phyloP scores from a whole-genome alignment of 2,797 vertebrate genomes.

The Agapornis canus region DNA sequence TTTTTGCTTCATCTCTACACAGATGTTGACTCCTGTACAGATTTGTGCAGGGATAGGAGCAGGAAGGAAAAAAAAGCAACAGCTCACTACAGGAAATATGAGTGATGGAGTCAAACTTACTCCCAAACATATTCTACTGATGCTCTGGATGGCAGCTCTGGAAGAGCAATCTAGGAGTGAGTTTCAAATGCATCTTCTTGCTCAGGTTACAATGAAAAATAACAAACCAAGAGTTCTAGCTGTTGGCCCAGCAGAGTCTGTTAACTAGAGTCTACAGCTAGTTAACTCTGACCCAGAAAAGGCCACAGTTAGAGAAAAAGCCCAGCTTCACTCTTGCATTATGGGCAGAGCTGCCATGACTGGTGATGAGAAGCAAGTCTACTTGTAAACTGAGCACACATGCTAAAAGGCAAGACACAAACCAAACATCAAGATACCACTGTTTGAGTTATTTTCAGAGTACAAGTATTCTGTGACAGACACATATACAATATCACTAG shows the following conservation, averaged over 20 bases:
- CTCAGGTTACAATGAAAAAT: not conserved
- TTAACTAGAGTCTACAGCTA: not conserved
- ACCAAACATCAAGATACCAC: not conserved
- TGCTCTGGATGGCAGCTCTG: slow-evolving; percentile 27
- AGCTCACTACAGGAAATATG: slow-evolving; percentile 50
- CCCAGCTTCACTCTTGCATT: not conserved
- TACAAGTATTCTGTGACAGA: not conserved
- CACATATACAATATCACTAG: not conserved
- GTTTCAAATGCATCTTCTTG: slow-evolving; percentile 5
- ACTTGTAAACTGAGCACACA: not conserved
- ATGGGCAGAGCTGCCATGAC: not conserved
- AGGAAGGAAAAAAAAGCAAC: slow-evolving; percentile 32
- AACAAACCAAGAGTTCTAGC: not conserved
- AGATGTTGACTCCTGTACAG: slow-evolving; percentile 13
- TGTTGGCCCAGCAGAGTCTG: slow-evolving; percentile 8
- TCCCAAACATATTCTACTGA: slow-evolving; percentile 30
- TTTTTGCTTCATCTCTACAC: slow-evolving; percentile 55
- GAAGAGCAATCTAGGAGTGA: slow-evolving; percentile 26
- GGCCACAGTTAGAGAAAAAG: not conserved
- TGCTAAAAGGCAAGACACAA: not conserved
- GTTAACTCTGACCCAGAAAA: slow-evolving; percentile 20
- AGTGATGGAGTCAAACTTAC: slow-evolving; percentile 28
- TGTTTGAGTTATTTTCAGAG: not conserved
- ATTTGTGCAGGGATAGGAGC: slow-evolving; percentile 39
- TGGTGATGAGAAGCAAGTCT: not conserved